Evolutionary conservation across 2,888 invertebrate species (phyloP).

Genomic region (Limenitis camilla): DNA sequence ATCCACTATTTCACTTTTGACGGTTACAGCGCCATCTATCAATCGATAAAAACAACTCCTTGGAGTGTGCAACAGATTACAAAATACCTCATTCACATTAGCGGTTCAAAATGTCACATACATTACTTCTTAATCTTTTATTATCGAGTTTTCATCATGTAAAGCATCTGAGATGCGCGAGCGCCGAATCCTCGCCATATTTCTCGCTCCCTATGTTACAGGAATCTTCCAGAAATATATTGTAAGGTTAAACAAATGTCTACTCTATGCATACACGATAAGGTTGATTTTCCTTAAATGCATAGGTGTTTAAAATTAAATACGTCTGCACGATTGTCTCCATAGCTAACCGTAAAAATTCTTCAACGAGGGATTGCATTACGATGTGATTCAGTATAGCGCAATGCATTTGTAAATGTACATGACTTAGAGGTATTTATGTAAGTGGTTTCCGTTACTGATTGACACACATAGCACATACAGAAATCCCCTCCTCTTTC

Average conservation of each 20-base stretch:
- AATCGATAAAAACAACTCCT: too few relatives aligned
- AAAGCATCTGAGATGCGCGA: conserved; percentile 34
- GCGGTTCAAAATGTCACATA: conserved; percentile 11
- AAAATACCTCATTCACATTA: conserved; percentile 6
- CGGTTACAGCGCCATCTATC: too few relatives aligned
- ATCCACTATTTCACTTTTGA: too few relatives aligned
- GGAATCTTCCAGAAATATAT: conserved; percentile 24
- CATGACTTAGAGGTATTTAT: too few relatives aligned
- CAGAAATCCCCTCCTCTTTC: too few relatives aligned
- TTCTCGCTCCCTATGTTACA: conserved; percentile 22
- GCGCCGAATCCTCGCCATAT: conserved; percentile 31
- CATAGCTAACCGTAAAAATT: conserved; percentile 54
- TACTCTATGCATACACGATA: not conserved
- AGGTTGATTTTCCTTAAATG: not conserved
- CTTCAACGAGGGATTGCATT: conserved; percentile 36
- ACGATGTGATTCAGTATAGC: conserved; percentile 8
- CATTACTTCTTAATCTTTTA: conserved; percentile 13
- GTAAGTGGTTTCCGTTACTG: too few relatives aligned
- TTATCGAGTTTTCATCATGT: conserved; percentile 41
- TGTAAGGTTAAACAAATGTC: not conserved
- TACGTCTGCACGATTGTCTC: conserved; percentile 44
- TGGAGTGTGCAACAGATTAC: not conserved
- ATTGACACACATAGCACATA: too few relatives aligned
- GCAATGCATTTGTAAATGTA: conserved; percentile 1
- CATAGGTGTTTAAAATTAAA: conserved; percentile 44